Base-by-base conservation (phyloP, 1,140 invertebrate species). In the Diabrotica virgifera region DNA sequence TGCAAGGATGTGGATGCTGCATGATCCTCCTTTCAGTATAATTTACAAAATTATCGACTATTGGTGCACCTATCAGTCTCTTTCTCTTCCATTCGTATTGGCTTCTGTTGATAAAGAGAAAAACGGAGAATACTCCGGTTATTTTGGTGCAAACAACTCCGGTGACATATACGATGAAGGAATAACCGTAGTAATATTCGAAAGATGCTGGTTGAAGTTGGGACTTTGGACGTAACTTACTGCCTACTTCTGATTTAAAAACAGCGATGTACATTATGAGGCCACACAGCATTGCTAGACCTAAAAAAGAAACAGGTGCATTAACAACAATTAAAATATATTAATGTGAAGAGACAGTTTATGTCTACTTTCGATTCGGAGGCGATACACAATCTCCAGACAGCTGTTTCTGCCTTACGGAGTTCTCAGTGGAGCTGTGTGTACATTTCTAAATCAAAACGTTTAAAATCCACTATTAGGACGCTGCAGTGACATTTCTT, bases 261-360 rank as follows among this genome's bases (percentile, higher is more conserved):
- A 94, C 88, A 9, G 93, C 94, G 82, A 96, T 94, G 85, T 95
- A 96, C 84, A 95, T 92, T 68, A 96, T 91, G 74, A 95, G 86
- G 14, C 92, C 93, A 61, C 92, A 89, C 60, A 95, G 84, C 89
- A 95, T 93, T 59, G 94, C 82, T 46, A 96, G 81, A 75, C 93
- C 93, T 94, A 80, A 13, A 84, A 83, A 50, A 56, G 13, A 56
- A 56, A 56, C 13, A 13, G 10, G 5, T 9, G 0, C 13, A 52
- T 11, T 6, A 24, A 12, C 5, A 60, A n/a, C 6, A 59, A 59
- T 5, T 0, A 59, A 59, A n/a, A n/a, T n/a, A n/a, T n/a, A n/a
- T n/a, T n/a, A n/a, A 8, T 7, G 12, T 35, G 53, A 13, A 13
- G 7, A 8, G 24, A 56, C 55, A 13, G n/a, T n/a, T n/a, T n/a